phyloP scores from a whole-genome alignment of 2,888 invertebrate genomes.

The Agonopterix arenella region DNA sequence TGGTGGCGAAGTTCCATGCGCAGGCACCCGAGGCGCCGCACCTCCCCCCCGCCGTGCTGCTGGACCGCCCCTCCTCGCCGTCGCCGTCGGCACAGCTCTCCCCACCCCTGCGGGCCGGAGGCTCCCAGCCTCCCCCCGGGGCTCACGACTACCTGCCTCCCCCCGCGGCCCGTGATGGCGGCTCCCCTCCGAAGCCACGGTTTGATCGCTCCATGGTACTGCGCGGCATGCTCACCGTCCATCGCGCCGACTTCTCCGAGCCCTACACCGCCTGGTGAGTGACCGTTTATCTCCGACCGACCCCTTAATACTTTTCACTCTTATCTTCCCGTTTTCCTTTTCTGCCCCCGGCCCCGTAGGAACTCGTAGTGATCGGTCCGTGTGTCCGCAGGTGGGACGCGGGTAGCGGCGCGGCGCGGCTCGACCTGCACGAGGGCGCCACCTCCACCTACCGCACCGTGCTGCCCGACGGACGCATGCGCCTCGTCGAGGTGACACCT shows the following conservation, averaged over 20 bases:
- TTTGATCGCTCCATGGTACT: conserved; percentile 36
- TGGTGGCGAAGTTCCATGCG: conserved; percentile 40
- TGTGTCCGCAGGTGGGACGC: conserved; percentile 44
- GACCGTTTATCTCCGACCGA: not conserved
- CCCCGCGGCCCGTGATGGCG: conserved; percentile 2
- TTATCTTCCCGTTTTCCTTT: not conserved
- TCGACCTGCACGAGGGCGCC: conserved; percentile 47
- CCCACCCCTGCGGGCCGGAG: conserved; percentile 5
- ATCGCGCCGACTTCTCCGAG: conserved; percentile 49
- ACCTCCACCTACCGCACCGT: conserved; percentile 38
- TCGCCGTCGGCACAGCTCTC: conserved; percentile 5
- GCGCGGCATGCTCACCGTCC: conserved; percentile 41
- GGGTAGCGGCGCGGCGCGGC: conserved; percentile 39
- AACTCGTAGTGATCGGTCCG: not conserved
- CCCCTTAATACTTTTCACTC: too few relatives aligned
- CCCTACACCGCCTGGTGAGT: conserved; percentile 41
- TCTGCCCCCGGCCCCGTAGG: not conserved
- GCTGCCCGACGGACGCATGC: conserved; percentile 30
- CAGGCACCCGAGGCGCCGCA: conserved; percentile 33
- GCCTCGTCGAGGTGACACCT: conserved; percentile 31
- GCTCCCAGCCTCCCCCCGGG: not conserved
- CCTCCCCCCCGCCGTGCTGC: conserved; percentile 44
- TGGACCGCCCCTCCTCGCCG: conserved; percentile 5
- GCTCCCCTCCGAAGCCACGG: conserved; percentile 26
- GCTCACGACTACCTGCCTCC: not conserved